Evolutionary conservation across 1,140 invertebrate species (phyloP).

Genomic region (Branchinecta lindahli): DNA sequence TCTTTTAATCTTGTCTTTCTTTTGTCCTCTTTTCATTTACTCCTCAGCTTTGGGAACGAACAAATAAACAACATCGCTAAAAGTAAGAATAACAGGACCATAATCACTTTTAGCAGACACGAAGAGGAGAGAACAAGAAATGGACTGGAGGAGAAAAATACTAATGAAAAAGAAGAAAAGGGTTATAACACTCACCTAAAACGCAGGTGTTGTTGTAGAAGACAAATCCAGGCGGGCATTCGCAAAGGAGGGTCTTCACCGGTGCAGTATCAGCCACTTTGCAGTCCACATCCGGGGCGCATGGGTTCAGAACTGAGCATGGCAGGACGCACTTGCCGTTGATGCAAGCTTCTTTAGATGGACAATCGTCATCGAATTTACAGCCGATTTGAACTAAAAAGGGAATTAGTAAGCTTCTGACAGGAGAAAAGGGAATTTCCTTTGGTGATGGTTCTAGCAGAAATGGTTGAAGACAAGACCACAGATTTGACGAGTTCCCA

Average conservation of each 20-base stretch:
- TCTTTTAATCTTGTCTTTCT: too few relatives aligned
- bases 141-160: too few relatives aligned
- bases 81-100: too few relatives aligned
- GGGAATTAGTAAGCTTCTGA: constrained; percentile 30
- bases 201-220: constrained; percentile 46
- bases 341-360: constrained; percentile 58
- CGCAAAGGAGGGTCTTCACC: constrained; percentile 70
- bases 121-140: too few relatives aligned
- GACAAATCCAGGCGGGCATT: constrained; percentile 64
- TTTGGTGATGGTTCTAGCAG: constrained; percentile 43
- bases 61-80: too few relatives aligned
- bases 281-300: constrained; percentile 55
- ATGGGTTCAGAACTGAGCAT: constrained; percentile 58
- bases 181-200: constrained; percentile 7
- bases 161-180: too few relatives aligned
- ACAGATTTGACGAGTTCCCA: too few relatives aligned
- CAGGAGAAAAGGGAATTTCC: too few relatives aligned
- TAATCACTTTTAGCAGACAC: too few relatives aligned
- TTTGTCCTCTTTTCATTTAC: too few relatives aligned
- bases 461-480: too few relatives aligned
- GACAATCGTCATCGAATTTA: constrained; percentile 60
- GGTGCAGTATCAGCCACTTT: constrained; percentile 60
- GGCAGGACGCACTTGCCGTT: constrained; percentile 65
- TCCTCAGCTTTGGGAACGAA: too few relatives aligned
- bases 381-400: constrained; percentile 34